Evolutionary conservation across 2,888 invertebrate genomes (phyloP).

Genomic region (Amaurobius ferox): DNA sequence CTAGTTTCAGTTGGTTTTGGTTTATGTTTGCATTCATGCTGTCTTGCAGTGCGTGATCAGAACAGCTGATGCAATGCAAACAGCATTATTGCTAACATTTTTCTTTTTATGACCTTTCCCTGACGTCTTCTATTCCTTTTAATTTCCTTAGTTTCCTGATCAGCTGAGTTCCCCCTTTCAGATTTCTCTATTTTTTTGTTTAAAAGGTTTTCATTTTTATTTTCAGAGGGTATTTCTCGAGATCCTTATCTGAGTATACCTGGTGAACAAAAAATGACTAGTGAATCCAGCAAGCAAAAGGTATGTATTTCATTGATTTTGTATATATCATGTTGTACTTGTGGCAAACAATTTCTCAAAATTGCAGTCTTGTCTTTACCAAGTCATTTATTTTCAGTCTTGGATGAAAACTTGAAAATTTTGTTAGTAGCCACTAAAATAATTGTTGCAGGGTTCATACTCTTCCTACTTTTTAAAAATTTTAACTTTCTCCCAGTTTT

Average conservation of each 20-base stretch:
- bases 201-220: not conserved
- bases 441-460: no score
- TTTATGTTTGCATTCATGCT: not conserved
- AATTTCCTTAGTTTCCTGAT: not conserved
- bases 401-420: no score
- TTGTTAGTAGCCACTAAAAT: no score
- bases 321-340: no score
- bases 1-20: not conserved
- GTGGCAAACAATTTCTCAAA: no score
- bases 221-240: conserved; percentile 37
- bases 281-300: conserved; percentile 62
- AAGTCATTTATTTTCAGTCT: no score
- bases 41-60: not conserved
- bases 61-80: not conserved
- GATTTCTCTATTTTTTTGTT: not conserved
- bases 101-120: no score
- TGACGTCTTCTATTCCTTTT: not conserved
- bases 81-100: not conserved
- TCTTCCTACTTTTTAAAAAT: no score
- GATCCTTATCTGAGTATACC: conserved; percentile 46
- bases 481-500: no score
- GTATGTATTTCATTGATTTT: no score
- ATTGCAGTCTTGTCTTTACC: no score
- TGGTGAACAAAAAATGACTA: conserved; percentile 48
- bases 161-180: not conserved